A percentile compares a stretch with the other conserved stretches of the same genome.
Conservation (phyloP, 2,113 vertebrate species). For the Grallaria varia region DNA sequence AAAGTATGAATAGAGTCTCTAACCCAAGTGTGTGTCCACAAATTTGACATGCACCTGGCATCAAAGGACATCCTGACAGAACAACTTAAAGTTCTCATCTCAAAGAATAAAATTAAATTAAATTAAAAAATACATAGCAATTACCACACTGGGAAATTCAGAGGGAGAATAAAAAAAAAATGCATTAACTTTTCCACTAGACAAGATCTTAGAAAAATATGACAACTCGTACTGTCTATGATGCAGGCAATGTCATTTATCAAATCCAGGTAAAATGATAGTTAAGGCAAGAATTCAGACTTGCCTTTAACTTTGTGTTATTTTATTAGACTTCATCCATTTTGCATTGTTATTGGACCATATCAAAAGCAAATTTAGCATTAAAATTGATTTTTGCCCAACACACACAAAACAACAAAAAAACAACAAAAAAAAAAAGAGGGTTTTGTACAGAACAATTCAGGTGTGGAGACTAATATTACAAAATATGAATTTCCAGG, state of each 20-base stretch:
- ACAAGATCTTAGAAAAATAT: slow-evolving; percentile 54
- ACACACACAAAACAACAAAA: no score
- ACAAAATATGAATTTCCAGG: not conserved
- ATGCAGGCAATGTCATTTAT: slow-evolving; percentile 11
- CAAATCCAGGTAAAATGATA: slow-evolving; percentile 48
- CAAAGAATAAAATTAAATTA: slow-evolving; percentile 52
- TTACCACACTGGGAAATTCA: slow-evolving; percentile 50
- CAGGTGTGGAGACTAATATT: not conserved
- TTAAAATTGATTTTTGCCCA: slow-evolving; percentile 6
- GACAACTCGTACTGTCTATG: not conserved
- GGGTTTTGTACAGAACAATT: not conserved
- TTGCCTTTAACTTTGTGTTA: slow-evolving; percentile 17
- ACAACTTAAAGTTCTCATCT: slow-evolving; percentile 34
- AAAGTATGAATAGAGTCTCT: slow-evolving; percentile 44
- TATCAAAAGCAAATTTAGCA: slow-evolving; percentile 28
- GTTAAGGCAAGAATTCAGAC: slow-evolving; percentile 1
- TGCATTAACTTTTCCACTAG: slow-evolving; percentile 41
- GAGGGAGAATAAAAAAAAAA: slow-evolving; percentile 25
- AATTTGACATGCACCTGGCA: slow-evolving; percentile 59
- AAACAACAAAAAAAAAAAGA: not conserved
- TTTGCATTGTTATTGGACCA: slow-evolving; percentile 30
- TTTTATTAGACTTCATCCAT: slow-evolving; percentile 16
- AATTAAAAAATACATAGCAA: slow-evolving; percentile 39
- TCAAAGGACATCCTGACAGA: slow-evolving; percentile 56
- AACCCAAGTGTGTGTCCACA: slow-evolving; percentile 34